Evolutionary conservation across 2,888 invertebrate species (phyloP), one percentile per base, ranked within the genome.

Genomic region (Melikaiella ostensackeni): DNA sequence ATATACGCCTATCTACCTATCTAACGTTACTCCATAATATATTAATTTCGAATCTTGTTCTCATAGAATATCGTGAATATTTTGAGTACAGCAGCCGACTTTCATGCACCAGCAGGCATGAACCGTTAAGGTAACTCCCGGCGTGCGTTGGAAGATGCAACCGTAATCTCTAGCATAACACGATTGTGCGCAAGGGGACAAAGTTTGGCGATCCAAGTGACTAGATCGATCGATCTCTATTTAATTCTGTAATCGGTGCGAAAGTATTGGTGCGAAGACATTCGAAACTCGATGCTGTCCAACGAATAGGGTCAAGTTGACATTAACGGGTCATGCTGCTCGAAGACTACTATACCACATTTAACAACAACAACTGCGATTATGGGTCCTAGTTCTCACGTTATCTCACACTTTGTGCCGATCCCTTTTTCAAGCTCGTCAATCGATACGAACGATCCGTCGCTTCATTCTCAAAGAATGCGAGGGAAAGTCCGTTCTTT

Each of bases 281-380:
- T 38, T 24, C 50, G 76, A 76, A 70, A 76, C 35, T 76, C 78
- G 59, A 62, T 62, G 75, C 75, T 63, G 55, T 55, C 33, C 55
- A 76, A 76, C 57, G 76, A 42, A 38, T 55, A 42, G 57, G 33
- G 30, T 50, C 1, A 46, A 55, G 81, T 78, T 81, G 66, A 76
- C 76, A 90, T 90, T 88, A 91, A 91, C 90, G 90, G 89, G 84
- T 89, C 89, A 91, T 90, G 90, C 90, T 87, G 88, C 87, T 87
- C 84, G 80, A 85, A 86, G 88, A 87, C 88, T 88, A 88, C 87
- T 83, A 86, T 87, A 87, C 86, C 87, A 84, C 84, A 87, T 85
- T 84, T 86, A 88, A 88, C 86, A 88, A 86, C 87, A 89, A 89
- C 87, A 85, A 88, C 81, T 80, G 85, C 81, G 80, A 83, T 77